Conservation (phyloP, 2,113 vertebrate genomes). For the Phainopepla nitens region DNA sequence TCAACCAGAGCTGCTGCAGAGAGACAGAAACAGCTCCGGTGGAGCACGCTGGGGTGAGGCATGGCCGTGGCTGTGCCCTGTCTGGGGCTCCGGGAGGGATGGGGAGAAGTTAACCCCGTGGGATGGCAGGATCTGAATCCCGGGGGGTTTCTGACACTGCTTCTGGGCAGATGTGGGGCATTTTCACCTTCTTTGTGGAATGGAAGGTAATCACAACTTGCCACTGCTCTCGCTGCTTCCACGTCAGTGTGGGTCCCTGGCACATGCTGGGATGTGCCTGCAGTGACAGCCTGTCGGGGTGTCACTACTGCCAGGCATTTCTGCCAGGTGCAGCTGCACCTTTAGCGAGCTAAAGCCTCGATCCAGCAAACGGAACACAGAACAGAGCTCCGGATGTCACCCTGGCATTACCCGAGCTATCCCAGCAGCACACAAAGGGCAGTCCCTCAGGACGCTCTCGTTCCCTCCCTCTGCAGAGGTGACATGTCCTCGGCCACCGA, state of each 20-base stretch:
- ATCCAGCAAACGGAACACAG: not conserved
- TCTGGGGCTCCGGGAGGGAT: rapidly evolving
- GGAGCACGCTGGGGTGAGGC: not conserved
- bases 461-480: not conserved
- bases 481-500: not conserved
- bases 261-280: rapidly evolving
- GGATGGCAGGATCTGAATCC: not conserved
- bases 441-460: not conserved
- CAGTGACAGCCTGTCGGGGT: not conserved
- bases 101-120: rapidly evolving
- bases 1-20: not conserved
- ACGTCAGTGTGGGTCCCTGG: rapidly evolving
- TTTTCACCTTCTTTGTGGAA: not conserved
- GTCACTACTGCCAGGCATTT: rapidly evolving
- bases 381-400: too few species aligned
- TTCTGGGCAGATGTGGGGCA: not conserved
- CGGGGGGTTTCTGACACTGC: not conserved
- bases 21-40: not conserved
- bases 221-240: not conserved
- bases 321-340: not conserved
- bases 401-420: rapidly evolving
- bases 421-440: not conserved
- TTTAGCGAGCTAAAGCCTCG: not conserved
- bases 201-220: not conserved
- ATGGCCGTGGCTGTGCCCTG: not conserved